A percentile compares a stretch with the other conserved stretches of the same genome.
Conservation (phyloP, 2,888 invertebrate genomes). For the Melangyna quadrimaculata region DNA sequence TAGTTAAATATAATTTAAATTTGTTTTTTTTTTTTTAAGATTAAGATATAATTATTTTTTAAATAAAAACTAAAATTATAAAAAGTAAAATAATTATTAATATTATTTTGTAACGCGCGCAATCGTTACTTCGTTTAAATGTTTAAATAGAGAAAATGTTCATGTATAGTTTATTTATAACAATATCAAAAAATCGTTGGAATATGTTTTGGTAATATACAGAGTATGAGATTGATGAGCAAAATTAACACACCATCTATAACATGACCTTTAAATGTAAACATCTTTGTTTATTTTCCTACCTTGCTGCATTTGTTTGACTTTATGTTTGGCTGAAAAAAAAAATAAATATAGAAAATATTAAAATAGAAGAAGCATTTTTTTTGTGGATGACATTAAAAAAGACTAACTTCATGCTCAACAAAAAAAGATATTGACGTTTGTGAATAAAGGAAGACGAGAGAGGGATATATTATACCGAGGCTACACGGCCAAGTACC, state of each 20-base stretch:
- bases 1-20: conserved; percentile 42
- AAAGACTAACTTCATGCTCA: no score
- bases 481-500: no score
- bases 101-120: conserved; percentile 61
- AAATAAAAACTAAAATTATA: neutral
- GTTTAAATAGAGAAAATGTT: conserved; percentile 27
- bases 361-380: no score
- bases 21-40: conserved; percentile 14
- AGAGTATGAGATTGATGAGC: neutral
- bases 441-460: no score
- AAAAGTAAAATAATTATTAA: neutral
- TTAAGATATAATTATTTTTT: neutral
- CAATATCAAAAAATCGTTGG: neutral
- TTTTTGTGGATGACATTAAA: no score
- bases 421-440: no score
- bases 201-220: neutral
- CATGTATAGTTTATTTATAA: conserved; percentile 33
- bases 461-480: no score
- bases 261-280: neutral
- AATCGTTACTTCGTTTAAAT: conserved; percentile 66
- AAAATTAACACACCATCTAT: neutral
- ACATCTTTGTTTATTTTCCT: no score
- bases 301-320: no score
- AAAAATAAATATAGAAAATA: no score
- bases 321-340: no score